phyloP scores from a whole-genome alignment of 2,113 vertebrate genomes.

The Acinonyx jubatus region DNA sequence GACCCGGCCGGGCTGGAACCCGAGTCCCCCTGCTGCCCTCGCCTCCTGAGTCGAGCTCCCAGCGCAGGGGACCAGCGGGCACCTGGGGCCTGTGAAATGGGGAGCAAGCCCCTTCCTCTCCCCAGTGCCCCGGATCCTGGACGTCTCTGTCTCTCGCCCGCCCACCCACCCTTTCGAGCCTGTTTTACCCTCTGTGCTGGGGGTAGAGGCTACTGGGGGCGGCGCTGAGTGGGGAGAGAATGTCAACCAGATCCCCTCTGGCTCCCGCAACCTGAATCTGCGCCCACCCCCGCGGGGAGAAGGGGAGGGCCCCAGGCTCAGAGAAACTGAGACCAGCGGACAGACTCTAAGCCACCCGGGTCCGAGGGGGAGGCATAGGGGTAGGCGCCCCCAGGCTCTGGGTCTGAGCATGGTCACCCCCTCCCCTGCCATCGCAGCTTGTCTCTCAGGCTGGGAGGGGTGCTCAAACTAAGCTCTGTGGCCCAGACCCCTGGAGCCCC shows the following conservation, averaged over 20 bases:
- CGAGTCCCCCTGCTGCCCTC: accelerated
- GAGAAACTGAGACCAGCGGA: neutral
- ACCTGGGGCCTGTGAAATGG: neutral
- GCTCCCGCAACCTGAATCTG: neutral
- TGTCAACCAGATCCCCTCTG: accelerated
- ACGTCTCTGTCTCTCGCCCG: neutral
- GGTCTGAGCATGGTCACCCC: accelerated
- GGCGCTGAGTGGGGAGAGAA: too few species aligned
- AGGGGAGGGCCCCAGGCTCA: neutral
- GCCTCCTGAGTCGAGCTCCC: accelerated
- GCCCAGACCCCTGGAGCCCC: neutral
- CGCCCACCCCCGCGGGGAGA: accelerated
- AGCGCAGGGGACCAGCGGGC: neutral
- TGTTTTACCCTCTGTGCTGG: neutral
- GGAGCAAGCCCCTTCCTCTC: too few species aligned
- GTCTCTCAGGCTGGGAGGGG: neutral
- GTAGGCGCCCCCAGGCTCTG: neutral
- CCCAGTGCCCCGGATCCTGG: neutral
- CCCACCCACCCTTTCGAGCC: neutral
- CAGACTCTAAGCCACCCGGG: neutral
- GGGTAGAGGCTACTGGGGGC: neutral
- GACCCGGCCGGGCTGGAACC: accelerated
- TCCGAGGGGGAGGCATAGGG: neutral
- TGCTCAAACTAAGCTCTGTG: accelerated
- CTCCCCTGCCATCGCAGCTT: accelerated